Conservation (phyloP, 2,888 invertebrate genomes). For the Phlogophora meticulosa region DNA sequence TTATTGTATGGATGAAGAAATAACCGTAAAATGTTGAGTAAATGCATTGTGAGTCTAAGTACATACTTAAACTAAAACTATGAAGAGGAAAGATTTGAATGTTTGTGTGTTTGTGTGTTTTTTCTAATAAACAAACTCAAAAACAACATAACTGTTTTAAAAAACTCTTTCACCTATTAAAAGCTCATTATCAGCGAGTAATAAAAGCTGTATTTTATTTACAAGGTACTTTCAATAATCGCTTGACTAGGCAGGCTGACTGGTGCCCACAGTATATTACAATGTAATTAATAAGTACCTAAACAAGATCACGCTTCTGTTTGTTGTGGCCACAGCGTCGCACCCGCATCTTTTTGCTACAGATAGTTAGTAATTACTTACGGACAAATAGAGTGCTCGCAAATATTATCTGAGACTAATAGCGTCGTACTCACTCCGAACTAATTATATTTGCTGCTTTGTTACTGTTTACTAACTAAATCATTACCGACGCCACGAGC, state of each 20-base stretch:
- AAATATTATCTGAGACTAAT: conserved; percentile 31
- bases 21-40: no score
- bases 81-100: no score
- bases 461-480: conserved; percentile 32
- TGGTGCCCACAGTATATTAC: not conserved
- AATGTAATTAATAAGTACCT: no score
- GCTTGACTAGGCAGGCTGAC: not conserved
- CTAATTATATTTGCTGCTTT: conserved; percentile 43
- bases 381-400: conserved; percentile 20
- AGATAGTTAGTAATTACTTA: conserved; percentile 4
- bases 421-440: conserved; percentile 2
- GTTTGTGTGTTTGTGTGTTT: no score
- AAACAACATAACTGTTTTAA: no score
- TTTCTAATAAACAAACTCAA: no score
- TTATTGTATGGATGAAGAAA: no score
- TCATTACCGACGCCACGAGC: not conserved
- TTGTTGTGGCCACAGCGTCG: not conserved
- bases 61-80: no score
- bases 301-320: not conserved
- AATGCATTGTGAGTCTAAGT: no score
- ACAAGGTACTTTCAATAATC: not conserved
- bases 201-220: no score
- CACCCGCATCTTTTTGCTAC: conserved; percentile 5
- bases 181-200: no score
- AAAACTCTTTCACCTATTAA: no score